Evolutionary conservation across 2,113 vertebrate genomes (phyloP).

Genomic region (Oryzias curvinotus): DNA sequence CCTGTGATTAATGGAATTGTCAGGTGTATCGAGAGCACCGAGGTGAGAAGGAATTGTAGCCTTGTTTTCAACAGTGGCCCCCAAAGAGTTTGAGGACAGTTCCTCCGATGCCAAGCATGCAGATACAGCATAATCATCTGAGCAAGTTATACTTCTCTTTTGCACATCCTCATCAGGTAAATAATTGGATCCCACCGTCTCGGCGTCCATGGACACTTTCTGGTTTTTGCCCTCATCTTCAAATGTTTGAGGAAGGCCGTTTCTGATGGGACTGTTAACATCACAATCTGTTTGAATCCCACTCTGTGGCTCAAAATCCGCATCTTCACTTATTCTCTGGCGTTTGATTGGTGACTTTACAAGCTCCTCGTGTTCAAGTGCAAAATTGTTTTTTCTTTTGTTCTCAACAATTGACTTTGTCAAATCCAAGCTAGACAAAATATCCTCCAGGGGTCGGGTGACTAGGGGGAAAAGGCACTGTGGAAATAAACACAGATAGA

Average conservation of each 20-base stretch:
- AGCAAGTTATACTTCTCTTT: background rate
- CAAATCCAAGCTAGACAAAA: conserved; percentile 75
- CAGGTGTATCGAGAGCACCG: background rate
- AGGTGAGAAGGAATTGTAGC: background rate
- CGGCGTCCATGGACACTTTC: background rate
- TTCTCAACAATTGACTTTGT: conserved; percentile 49
- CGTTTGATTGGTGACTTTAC: conserved; percentile 61
- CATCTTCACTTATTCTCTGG: conserved; percentile 37
- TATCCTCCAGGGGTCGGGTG: conserved; percentile 81
- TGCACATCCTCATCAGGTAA: background rate
- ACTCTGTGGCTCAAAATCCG: background rate
- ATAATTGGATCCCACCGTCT: background rate
- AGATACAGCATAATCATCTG: conserved; percentile 1
- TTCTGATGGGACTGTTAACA: background rate
- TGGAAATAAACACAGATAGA: conserved; percentile 9
- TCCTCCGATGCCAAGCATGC: background rate
- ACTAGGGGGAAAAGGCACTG: conserved; percentile 96
- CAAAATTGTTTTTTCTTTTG: conserved; percentile 75
- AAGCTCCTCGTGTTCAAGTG: conserved; percentile 38
- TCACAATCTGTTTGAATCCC: background rate
- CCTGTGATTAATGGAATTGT: background rate
- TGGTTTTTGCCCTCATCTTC: background rate
- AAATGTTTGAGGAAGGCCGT: conserved; percentile 9
- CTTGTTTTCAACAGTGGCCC: background rate
- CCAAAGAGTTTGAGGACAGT: conserved; percentile 5